Percentiles rank a stretch among this genome's conserved stretches.
Evolutionary conservation across 2,888 invertebrate genomes (phyloP).

Genomic region (Maniola hyperantus): DNA sequence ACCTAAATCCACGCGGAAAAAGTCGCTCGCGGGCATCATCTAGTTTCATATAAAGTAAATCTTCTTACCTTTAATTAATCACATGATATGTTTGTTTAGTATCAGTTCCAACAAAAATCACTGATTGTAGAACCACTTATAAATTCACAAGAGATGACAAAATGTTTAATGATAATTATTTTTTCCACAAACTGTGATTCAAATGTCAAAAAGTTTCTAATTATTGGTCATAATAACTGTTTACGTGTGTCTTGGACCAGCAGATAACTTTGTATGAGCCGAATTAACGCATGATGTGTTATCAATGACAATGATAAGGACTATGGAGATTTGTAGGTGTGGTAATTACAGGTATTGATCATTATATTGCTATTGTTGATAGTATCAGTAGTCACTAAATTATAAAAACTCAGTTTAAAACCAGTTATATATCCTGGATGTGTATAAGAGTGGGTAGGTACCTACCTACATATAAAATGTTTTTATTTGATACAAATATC

Average conservation of each 20-base stretch:
- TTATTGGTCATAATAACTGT: conserved; percentile 26
- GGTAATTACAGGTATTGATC: conserved; percentile 27
- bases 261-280: conserved; percentile 67
- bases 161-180: not conserved
- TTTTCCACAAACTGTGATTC: not conserved
- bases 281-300: conserved; percentile 64
- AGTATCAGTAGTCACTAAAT: not conserved
- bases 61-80: conserved; percentile 1
- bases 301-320: conserved; percentile 61
- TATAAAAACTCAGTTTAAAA: not conserved
- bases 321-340: conserved; percentile 32
- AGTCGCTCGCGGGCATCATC: too few species aligned
- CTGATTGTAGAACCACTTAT: not conserved
- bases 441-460: too few species aligned
- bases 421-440: not conserved
- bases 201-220: conserved; percentile 6
- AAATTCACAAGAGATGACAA: not conserved
- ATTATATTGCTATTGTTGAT: conserved; percentile 24
- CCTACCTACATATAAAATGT: too few species aligned
- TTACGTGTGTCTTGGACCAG: conserved; percentile 53
- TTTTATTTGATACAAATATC: too few species aligned
- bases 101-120: not conserved
- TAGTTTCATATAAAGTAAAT: not conserved
- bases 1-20: too few species aligned
- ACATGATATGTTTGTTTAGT: conserved; percentile 6